phyloP scores from a whole-genome alignment of 2,888 invertebrate species.

The Dysmachus trigonus region DNA sequence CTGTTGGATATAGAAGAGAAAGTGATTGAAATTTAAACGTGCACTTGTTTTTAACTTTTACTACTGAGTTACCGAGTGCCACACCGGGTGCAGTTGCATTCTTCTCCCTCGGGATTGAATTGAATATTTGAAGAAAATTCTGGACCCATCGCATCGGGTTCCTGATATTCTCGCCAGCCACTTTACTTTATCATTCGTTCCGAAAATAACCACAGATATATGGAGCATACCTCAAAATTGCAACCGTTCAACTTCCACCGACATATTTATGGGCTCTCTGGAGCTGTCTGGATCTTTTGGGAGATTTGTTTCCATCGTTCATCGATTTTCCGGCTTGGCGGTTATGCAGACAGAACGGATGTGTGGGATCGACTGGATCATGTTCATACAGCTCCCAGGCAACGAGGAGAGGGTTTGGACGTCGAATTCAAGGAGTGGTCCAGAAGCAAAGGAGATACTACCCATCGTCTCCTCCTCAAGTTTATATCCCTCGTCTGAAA shows the following conservation, averaged over 20 bases:
- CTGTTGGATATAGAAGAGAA: background rate
- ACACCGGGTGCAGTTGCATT: background rate
- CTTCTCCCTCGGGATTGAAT: background rate
- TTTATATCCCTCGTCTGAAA: background rate
- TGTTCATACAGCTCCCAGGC: background rate
- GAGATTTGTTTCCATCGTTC: constrained; percentile 40
- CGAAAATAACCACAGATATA: background rate
- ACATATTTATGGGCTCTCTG: constrained; percentile 28
- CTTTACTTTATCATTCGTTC: background rate
- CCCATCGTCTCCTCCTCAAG: background rate
- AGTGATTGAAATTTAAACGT: background rate
- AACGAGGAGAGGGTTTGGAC: background rate
- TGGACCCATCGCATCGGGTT: background rate
- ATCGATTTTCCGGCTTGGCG: constrained; percentile 39
- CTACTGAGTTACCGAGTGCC: background rate
- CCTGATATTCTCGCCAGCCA: background rate
- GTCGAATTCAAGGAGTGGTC: background rate
- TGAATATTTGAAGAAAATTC: constrained; percentile 3
- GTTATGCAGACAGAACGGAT: constrained; percentile 37
- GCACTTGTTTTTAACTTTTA: background rate
- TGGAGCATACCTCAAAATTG: constrained; percentile 2
- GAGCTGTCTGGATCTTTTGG: background rate
- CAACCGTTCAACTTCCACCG: constrained; percentile 23
- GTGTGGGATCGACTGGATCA: constrained; percentile 7
- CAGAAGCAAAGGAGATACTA: background rate